Base-by-base conservation (phyloP, 1,140 invertebrate genomes). In the Lamellibrachia luymesi region DNA sequence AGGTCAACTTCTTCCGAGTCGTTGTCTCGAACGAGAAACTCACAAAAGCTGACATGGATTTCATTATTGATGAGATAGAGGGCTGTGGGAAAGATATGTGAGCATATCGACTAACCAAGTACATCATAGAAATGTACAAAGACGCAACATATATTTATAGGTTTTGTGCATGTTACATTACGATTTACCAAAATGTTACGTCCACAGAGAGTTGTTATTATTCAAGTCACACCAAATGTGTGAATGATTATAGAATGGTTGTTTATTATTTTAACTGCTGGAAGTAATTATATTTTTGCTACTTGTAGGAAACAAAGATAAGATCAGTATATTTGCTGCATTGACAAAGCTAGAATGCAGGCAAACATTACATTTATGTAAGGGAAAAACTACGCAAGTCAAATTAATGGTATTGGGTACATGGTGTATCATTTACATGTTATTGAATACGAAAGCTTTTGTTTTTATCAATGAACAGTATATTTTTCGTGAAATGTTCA, bases 1-100 rank as follows among this genome's bases (percentile, higher is more conserved):
- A 98, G 95, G 95, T 96, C 50, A 99, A 99, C 96, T 99, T 99
- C 97, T 99, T 99, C 97, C 97, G 99, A 51, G 99, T 98, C 96
- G 99, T 99, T 95, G 98, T 99, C 94, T 99, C 98, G 1, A 99
- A 98, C 94, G 98, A 98, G 38, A 98, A 98, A 4, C 98, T 98
- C 92, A 98, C 97, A 91, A 97, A 98, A 96, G 96, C 97, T 7
- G 99, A 99, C 95, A 97, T 99, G 91, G 98, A 99, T 96, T 99
- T 98, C 96, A 97, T 99, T 93, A 96, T 99, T 7, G 96, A 97
- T 22, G 98, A 99, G 97, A 97, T 99, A 96, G 98, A 99, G 96
- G 97, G 98, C 64, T 97, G 99, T 92, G 99, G 99, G 90, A 97
- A 98, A 93, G 98, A 99, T 27, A 51, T 92, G 64, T 80, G 64